A percentile compares a stretch with the other conserved stretches of the same genome.
phyloP scores from a whole-genome alignment of 1,140 invertebrate species.

The Helicoverpa armigera region DNA sequence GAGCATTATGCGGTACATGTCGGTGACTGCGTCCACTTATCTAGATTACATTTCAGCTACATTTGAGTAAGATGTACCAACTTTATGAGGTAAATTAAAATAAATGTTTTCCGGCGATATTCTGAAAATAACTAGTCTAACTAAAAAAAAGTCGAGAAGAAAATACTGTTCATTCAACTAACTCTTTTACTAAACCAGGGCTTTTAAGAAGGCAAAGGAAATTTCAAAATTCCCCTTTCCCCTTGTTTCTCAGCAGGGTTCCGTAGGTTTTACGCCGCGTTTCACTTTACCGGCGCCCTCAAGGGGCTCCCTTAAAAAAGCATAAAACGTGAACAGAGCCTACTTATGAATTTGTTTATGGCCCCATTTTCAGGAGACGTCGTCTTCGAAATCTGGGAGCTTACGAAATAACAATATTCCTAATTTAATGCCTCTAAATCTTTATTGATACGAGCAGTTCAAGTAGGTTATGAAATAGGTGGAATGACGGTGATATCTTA shows the following conservation, averaged over 20 bases:
- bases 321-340: conserved; percentile 80
- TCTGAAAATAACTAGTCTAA: background rate
- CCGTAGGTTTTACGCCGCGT: conserved; percentile 76
- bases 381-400: conserved; percentile 66
- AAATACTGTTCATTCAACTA: conserved; percentile 25
- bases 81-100: background rate
- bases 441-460: conserved; percentile 52
- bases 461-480: conserved; percentile 13
- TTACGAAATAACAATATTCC: conserved; percentile 72
- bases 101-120: background rate
- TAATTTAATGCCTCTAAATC: conserved; percentile 71
- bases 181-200: conserved; percentile 38
- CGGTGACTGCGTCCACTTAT: background rate
- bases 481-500: background rate
- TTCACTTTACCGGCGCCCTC: conserved; percentile 76
- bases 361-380: conserved; percentile 73
- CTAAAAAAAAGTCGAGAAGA: background rate
- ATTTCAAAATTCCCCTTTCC: conserved; percentile 59
- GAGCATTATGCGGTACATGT: conserved; percentile 15
- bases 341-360: conserved; percentile 86
- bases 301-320: conserved; percentile 79
- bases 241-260: conserved; percentile 72
- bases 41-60: conserved; percentile 3
- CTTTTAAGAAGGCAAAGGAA: conserved; percentile 35
- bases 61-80: background rate